These are phyloP conservation scores for Peromyscus maniculatus DNA, from an alignment of 2,113 vertebrate genomes.

Conservation along the genomic window DNA sequence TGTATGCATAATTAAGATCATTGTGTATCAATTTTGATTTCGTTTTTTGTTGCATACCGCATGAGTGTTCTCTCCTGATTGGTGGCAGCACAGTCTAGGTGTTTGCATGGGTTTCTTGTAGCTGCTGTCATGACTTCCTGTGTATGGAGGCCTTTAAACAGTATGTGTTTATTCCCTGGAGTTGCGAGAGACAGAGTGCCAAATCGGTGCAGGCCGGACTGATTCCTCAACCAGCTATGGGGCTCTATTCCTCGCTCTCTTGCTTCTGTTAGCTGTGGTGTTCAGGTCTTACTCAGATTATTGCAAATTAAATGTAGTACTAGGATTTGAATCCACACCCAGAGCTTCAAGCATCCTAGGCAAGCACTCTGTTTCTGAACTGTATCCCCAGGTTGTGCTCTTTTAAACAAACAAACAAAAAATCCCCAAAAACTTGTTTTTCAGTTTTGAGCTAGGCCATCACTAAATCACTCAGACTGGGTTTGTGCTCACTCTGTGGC, in stretches of 20 bases:
- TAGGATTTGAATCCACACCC: neutral
- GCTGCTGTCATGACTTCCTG: neutral
- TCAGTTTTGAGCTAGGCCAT: neutral
- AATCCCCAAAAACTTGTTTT: neutral
- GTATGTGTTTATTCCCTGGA: neutral
- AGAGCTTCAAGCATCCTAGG: no score
- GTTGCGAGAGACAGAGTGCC: neutral
- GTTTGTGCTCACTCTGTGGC: neutral
- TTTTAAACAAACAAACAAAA: neutral
- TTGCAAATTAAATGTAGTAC: neutral
- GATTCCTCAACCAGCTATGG: neutral
- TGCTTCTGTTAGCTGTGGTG: neutral
- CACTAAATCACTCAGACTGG: neutral
- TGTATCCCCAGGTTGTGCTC: neutral
- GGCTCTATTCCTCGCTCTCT: neutral
- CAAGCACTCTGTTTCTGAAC: neutral
- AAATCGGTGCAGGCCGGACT: neutral
- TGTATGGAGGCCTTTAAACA: neutral
- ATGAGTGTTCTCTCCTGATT: conserved; percentile 2
- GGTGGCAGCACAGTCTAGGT: neutral
- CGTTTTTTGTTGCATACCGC: neutral
- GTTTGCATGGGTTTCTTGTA: neutral
- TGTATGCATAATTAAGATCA: conserved; percentile 69
- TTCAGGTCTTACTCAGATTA: neutral
- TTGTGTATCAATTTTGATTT: conserved; percentile 63